A percentile compares a stretch with the other conserved stretches of the same genome.
Conservation (phyloP, 2,888 invertebrate genomes). For the Linnaemya tessellans region DNA sequence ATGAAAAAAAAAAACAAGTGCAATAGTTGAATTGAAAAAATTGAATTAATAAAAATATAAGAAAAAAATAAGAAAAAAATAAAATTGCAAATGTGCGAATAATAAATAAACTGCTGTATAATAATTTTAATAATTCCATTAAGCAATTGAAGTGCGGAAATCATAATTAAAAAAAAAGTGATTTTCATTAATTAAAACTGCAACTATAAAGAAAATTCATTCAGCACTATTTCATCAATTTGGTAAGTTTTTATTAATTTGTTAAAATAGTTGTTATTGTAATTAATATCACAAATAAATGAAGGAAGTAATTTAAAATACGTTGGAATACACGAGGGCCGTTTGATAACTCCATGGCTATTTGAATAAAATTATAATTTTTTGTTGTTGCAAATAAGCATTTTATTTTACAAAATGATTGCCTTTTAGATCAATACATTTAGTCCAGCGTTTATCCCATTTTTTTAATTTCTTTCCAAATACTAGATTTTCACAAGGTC, state of each 20-base stretch:
- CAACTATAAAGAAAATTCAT: slow-evolving; percentile 1
- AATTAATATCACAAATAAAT: too few species aligned
- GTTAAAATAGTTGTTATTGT: neutral
- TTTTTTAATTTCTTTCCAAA: too few species aligned
- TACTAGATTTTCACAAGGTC: too few species aligned
- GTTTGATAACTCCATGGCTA: too few species aligned
- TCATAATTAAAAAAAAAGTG: slow-evolving; percentile 9
- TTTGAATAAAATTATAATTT: too few species aligned
- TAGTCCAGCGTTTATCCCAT: too few species aligned
- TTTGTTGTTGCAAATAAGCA: too few species aligned
- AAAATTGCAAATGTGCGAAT: slow-evolving; percentile 9
- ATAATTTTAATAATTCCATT: slow-evolving; percentile 20
- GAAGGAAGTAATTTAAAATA: too few species aligned
- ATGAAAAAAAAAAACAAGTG: slow-evolving; percentile 45
- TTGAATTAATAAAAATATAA: slow-evolving; percentile 20
- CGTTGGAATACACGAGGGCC: too few species aligned
- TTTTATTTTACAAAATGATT: too few species aligned
- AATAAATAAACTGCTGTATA: neutral
- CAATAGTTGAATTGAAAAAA: slow-evolving; percentile 41
- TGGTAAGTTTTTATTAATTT: slow-evolving; percentile 27
- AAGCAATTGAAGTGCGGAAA: slow-evolving; percentile 38
- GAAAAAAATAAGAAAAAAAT: too few species aligned
- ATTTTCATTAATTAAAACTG: slow-evolving; percentile 21
- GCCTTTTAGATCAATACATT: too few species aligned
- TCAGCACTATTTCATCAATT: neutral